Conservation (phyloP, 2,113 vertebrate species). For the Pseudorhombus dupliciocellatus region DNA sequence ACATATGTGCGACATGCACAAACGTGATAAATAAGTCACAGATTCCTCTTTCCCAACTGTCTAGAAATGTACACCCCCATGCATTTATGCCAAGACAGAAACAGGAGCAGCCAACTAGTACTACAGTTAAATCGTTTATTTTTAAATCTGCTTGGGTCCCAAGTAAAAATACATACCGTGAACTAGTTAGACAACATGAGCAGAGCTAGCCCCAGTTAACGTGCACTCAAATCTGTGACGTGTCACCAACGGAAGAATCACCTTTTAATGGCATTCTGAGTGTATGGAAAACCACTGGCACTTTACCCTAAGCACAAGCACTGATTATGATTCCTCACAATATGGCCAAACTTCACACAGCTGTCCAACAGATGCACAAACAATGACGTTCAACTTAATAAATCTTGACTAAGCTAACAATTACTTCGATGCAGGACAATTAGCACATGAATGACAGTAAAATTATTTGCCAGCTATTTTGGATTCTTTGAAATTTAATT, state of each 20-base stretch:
- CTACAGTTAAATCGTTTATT: no score
- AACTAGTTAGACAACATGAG: background rate
- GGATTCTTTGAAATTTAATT: background rate
- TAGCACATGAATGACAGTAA: background rate
- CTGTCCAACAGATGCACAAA: background rate
- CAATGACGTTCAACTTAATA: background rate
- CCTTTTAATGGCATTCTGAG: background rate
- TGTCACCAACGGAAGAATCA: background rate
- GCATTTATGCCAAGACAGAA: no score
- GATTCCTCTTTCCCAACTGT: no score
- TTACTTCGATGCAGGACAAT: background rate
- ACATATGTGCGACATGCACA: no score
- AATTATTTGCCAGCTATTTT: background rate
- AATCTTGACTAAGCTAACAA: background rate
- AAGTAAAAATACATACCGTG: no score
- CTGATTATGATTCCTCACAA: background rate
- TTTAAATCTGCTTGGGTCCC: no score
- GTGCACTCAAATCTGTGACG: background rate
- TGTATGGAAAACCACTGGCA: conserved; percentile 12
- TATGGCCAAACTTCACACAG: background rate
- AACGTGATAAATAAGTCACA: no score
- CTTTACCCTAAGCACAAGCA: background rate
- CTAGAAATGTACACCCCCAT: no score
- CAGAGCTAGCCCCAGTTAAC: conserved; percentile 1
- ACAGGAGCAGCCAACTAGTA: no score